These are phyloP conservation scores for Cyanistes caeruleus DNA, from an alignment of 2,113 vertebrate species.

Conservation along the genomic window DNA sequence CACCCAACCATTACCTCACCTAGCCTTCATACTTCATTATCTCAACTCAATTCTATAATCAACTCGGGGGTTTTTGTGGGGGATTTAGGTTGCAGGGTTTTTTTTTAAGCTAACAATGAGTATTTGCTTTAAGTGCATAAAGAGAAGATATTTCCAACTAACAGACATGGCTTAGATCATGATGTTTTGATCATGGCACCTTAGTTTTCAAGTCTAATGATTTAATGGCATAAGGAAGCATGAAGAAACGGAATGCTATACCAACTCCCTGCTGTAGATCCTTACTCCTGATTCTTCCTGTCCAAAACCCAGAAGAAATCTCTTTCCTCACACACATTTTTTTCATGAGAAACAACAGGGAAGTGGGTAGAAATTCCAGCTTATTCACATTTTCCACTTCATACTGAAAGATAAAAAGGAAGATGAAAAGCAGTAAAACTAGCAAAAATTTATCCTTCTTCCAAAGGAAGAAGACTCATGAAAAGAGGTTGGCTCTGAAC, in stretches of 20 bases:
- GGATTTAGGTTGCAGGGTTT: accelerated
- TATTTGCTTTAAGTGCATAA: not conserved
- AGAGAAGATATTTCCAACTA: not conserved
- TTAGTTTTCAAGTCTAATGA: not conserved
- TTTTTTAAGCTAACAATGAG: not conserved
- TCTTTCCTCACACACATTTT: not conserved
- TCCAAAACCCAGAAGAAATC: not conserved
- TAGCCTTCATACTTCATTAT: not conserved
- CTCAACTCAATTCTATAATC: not conserved
- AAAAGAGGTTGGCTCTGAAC: not conserved
- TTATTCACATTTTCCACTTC: not conserved
- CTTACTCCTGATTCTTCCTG: not conserved
- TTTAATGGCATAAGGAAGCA: not conserved
- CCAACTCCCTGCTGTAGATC: not conserved
- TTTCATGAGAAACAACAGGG: not conserved
- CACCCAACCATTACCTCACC: not conserved
- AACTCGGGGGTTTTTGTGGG: not conserved
- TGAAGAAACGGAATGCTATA: not conserved
- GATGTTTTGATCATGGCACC: not conserved
- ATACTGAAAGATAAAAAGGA: not conserved
- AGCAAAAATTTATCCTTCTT: not conserved
- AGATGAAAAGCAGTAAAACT: not conserved
- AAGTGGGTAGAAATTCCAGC: not conserved
- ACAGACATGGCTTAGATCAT: not conserved
- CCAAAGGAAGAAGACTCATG: not conserved